Base-by-base conservation (phyloP, 2,113 vertebrate species). In the Lucifuga dentata region DNA sequence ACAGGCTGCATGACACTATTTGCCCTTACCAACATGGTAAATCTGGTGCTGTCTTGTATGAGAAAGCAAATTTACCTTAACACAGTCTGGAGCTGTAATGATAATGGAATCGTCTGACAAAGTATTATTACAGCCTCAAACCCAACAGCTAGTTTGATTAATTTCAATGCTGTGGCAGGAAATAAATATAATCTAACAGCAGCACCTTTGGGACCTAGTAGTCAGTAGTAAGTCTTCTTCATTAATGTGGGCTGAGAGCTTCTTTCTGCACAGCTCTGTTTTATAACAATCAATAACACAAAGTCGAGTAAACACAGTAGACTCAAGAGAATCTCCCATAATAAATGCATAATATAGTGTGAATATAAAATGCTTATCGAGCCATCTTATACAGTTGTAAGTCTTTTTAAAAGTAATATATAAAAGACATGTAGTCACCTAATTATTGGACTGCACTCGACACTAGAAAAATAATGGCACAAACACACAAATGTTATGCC, bases 361-460 rank as follows among this genome's bases (percentile, higher is more conserved):
- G 23, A 23, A 68, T 29, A 36, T 2, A 23, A 68, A 50, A 20
- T 21, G 11, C 60, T 63, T 12, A 51, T 60, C 52, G 5, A 41
- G 33, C 51, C 63, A 32, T 36, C 26, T 29, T 21, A 26, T 19
- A 20, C 5, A 63, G 51, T 11, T 53, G 32, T 39, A 26, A 76
- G 44, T 69, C 16, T 48, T 45, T 75, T 79, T 21, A 39, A 72
- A 76, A 67, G 48, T 53, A 26, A 80, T 77, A 40, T 2, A 48
- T 51, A 55, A 52, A 45, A 43, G 44, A 70, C 15, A 46, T 24
- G 49, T 36, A 48, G 23, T 72, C 36, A 1, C 8, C 43, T 79
- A 53, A 78, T 73, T 52, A 67, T 26, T 56, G 62, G 46, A 56
- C 48, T 35, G 39, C 17, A 49, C 15, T 62, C 63, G 60, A 19